Conservation (phyloP, 2,797 vertebrate genomes). For the Morelia viridis region DNA sequence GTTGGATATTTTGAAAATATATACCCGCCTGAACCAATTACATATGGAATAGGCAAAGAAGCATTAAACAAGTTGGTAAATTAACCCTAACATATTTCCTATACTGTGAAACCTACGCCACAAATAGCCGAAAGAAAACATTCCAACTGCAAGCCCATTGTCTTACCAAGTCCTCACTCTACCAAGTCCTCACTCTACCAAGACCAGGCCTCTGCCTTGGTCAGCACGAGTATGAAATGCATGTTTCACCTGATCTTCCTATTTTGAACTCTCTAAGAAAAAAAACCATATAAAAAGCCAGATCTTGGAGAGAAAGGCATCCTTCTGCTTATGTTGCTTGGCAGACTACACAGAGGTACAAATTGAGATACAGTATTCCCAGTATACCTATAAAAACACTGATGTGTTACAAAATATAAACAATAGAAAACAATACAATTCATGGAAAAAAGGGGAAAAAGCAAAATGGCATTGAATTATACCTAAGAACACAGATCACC, state of each 20-base stretch:
- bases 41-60: not conserved
- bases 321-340: not conserved
- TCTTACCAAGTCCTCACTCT: not conserved
- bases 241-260: not conserved
- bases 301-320: not conserved
- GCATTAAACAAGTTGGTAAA: not conserved
- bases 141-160: not conserved
- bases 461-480: not conserved
- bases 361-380: not conserved
- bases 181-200: not conserved
- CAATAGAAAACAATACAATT: not conserved
- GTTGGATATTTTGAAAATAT: not conserved
- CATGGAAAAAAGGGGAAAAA: not conserved
- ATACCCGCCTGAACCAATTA: not conserved
- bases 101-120: not conserved
- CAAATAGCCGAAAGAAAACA: not conserved
- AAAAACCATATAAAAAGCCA: not conserved
- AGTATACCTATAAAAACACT: not conserved
- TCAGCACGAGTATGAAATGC: not conserved
- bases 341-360: not conserved
- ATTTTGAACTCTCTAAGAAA: not conserved
- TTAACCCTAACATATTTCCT: not conserved
- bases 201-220: not conserved
- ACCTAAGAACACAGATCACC: not conserved
- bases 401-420: not conserved